These are phyloP conservation scores for Gerris lacustris DNA, from an alignment of 2,888 invertebrate genomes.

Conservation along the genomic window DNA sequence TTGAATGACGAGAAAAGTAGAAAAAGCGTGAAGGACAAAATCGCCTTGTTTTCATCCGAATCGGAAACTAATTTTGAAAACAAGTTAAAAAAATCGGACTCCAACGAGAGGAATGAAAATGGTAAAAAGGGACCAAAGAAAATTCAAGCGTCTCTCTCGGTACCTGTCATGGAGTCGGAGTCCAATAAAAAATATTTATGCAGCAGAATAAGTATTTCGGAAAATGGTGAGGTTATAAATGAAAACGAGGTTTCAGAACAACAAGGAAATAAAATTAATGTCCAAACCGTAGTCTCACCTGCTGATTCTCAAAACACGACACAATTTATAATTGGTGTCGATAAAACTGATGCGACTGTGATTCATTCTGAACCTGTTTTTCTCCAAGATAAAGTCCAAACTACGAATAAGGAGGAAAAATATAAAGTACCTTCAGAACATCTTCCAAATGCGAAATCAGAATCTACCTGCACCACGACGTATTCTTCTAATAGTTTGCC, in stretches of 20 bases:
- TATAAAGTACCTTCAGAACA: slow-evolving; percentile 42
- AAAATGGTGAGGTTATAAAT: too few relatives aligned
- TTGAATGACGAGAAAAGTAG: slow-evolving; percentile 66
- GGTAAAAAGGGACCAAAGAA: background rate
- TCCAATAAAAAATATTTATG: background rate
- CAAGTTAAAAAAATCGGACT: slow-evolving; percentile 33
- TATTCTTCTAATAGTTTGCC: slow-evolving; percentile 56
- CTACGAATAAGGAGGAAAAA: slow-evolving; percentile 23
- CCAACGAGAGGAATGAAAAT: slow-evolving; percentile 32
- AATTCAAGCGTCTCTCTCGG: background rate
- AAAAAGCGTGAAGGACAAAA: slow-evolving; percentile 71
- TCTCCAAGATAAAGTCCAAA: slow-evolving; percentile 20
- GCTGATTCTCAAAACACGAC: background rate
- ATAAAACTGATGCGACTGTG: slow-evolving; percentile 37
- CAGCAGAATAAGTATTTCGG: too few relatives aligned
- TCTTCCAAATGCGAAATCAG: slow-evolving; percentile 38
- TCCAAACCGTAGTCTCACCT: background rate
- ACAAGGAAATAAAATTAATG: background rate
- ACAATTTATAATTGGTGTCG: slow-evolving; percentile 14
- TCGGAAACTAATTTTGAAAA: slow-evolving; percentile 37
- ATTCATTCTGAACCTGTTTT: slow-evolving; percentile 36
- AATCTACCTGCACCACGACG: slow-evolving; percentile 43
- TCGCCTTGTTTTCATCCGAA: slow-evolving; percentile 66
- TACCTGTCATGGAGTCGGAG: background rate
- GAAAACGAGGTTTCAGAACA: background rate